Evolutionary conservation across 2,797 vertebrate species (phyloP).

Genomic region (Oryzias sinensis): DNA sequence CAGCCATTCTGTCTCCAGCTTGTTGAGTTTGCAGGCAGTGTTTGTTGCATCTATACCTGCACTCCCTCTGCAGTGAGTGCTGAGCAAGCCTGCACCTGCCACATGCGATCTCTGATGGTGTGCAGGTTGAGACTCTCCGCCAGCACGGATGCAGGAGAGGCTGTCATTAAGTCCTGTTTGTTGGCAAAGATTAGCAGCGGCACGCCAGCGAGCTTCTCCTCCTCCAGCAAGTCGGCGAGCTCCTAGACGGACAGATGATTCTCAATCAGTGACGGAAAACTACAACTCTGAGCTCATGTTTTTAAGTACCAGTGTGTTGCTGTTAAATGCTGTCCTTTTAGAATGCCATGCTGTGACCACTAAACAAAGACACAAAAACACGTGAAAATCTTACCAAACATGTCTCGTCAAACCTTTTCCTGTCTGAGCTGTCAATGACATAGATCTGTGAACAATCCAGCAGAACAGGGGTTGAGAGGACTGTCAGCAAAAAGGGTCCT

Average conservation of each 20-base stretch:
- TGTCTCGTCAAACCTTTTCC: constrained; percentile 84
- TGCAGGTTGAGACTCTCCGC: constrained; percentile 74
- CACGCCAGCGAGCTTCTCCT: constrained; percentile 72
- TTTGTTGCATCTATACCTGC: constrained; percentile 65
- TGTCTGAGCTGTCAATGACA: constrained; percentile 86
- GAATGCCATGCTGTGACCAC: not conserved
- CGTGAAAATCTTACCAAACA: constrained; percentile 73
- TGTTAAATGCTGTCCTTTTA: not conserved
- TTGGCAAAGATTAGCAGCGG: constrained; percentile 79
- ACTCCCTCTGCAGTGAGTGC: constrained; percentile 73
- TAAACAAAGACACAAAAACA: not conserved
- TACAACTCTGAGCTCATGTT: too few relatives aligned
- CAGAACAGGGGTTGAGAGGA: not conserved
- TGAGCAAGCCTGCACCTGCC: constrained; percentile 81
- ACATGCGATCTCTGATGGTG: constrained; percentile 75
- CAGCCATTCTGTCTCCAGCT: not conserved
- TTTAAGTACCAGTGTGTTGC: too few relatives aligned
- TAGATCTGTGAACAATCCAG: constrained; percentile 76
- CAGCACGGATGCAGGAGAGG: constrained; percentile 70
- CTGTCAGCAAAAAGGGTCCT: not conserved
- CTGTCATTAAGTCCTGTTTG: constrained; percentile 79
- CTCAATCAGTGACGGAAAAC: not conserved
- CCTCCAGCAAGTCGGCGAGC: constrained; percentile 74
- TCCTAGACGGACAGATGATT: constrained; percentile 54
- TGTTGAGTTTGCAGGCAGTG: constrained; percentile 9